phyloP scores from a whole-genome alignment of 2,113 vertebrate genomes.

The Papio anubis region DNA sequence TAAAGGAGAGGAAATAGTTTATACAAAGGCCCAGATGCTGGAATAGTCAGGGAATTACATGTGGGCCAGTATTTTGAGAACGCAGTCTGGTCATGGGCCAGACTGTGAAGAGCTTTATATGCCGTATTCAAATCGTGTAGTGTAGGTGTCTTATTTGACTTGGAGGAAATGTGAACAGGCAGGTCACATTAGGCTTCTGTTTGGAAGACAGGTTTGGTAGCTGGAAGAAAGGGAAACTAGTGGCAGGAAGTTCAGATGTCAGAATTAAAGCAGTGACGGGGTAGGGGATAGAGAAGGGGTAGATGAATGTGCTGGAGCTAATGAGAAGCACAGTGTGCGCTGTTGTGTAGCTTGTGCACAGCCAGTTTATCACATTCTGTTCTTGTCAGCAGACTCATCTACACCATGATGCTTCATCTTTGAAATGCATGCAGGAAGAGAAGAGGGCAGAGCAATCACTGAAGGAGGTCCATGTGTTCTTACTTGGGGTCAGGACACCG shows the following conservation, averaged over 20 bases:
- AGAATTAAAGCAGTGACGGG: background rate
- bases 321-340: background rate
- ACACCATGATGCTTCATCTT: background rate
- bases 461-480: background rate
- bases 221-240: background rate
- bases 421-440: background rate
- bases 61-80: background rate
- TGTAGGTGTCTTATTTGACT: background rate
- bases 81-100: background rate
- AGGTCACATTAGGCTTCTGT: background rate
- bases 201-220: background rate
- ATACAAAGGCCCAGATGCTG: background rate
- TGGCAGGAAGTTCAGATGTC: background rate
- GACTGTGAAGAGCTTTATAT: background rate
- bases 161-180: background rate
- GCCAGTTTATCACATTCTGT: background rate
- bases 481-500: background rate
- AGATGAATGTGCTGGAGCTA: background rate
- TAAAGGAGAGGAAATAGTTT: background rate
- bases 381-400: background rate
- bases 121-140: background rate
- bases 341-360: background rate
- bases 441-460: background rate
- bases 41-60: background rate
- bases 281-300: background rate